Conservation (phyloP, 2,113 vertebrate species). For the Bos javanicus region DNA sequence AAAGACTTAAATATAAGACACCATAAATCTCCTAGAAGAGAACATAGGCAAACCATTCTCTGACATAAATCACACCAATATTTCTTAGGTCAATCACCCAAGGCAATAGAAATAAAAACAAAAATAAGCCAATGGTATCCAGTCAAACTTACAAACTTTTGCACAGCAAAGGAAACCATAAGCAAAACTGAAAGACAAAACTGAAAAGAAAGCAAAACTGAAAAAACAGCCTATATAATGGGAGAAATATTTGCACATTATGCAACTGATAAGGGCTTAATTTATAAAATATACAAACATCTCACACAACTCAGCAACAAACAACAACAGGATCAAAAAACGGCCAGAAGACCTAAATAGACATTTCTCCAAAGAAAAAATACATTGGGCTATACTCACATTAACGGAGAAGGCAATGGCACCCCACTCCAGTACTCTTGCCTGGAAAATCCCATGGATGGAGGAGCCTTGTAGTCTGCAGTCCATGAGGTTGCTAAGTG, state of each 20-base stretch:
- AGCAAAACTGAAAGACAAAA: neutral
- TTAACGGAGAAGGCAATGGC: neutral
- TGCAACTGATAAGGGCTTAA: neutral
- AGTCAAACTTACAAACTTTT: neutral
- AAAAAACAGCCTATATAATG: neutral
- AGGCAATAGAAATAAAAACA: neutral
- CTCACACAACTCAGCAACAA: neutral
- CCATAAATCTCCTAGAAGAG: neutral
- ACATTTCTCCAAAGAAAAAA: neutral
- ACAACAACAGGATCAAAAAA: neutral
- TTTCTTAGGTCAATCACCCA: neutral
- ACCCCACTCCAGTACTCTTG: too few relatives aligned
- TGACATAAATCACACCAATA: neutral
- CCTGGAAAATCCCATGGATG: too few relatives aligned
- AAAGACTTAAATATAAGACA: neutral
- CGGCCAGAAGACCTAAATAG: neutral
- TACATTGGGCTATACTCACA: neutral
- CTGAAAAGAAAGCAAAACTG: too few relatives aligned
- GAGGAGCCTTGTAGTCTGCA: too few relatives aligned
- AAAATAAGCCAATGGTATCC: neutral
- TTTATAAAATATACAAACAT: neutral
- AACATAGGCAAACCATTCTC: neutral
- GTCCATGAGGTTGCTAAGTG: fast-evolving
- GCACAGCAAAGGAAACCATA: neutral
- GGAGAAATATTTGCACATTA: neutral